These are phyloP conservation scores for Paracentrotus lividus DNA, from an alignment of 53 echinoderm and acorn worm species.

Conservation along the genomic window DNA sequence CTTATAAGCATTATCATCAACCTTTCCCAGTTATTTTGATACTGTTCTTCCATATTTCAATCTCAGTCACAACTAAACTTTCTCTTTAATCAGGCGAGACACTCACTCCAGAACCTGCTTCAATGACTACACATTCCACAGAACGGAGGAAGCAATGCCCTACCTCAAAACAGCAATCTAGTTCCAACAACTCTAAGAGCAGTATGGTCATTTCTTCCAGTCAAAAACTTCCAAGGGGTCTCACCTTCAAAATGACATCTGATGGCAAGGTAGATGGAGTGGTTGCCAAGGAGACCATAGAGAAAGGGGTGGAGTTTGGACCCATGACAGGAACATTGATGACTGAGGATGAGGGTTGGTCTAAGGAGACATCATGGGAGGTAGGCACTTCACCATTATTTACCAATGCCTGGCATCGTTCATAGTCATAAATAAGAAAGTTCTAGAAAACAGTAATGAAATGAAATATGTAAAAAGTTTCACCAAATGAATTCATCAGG, in stretches of 20 bases:
- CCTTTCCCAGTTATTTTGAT: too few species aligned
- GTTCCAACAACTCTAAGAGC: background rate
- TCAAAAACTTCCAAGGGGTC: constrained; percentile 9
- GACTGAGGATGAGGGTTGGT: constrained; percentile 36
- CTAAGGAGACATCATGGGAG: constrained; percentile 49
- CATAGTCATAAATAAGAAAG: too few species aligned
- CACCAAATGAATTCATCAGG: too few species aligned
- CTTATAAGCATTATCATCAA: too few species aligned
- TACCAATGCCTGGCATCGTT: too few species aligned
- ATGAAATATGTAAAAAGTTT: too few species aligned
- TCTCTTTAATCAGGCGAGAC: background rate
- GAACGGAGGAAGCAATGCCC: background rate
- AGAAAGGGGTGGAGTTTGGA: constrained; percentile 65
- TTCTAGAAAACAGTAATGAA: too few species aligned
- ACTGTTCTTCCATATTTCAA: too few species aligned
- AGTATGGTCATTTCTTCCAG: background rate
- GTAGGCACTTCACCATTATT: background rate
- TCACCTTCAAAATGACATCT: constrained; percentile 2
- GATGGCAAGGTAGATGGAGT: constrained; percentile 19
- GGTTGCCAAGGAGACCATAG: constrained; percentile 10
- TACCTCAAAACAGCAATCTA: background rate
- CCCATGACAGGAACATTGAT: constrained; percentile 26
- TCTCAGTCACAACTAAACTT: too few species aligned
- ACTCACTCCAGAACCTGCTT: background rate
- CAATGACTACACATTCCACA: background rate